Conservation (phyloP, 2,888 invertebrate genomes). For the Euzetes globulus region DNA sequence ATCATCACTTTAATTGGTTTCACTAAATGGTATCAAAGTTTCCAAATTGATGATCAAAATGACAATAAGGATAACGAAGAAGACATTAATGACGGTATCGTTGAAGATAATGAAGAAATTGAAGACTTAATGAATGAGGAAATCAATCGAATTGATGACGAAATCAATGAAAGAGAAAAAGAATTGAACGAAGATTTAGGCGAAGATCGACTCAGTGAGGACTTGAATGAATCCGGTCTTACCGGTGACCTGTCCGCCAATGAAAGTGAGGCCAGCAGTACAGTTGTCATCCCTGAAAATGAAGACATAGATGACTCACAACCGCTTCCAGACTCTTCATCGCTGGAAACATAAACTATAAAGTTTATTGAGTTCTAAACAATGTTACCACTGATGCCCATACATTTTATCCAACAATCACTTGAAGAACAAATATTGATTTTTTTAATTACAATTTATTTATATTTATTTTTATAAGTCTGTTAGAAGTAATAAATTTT, state of each 20-base stretch:
- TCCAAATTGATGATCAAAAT: background rate
- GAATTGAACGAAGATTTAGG: background rate
- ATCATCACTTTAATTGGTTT: background rate
- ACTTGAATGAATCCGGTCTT: background rate
- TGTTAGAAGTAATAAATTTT: no score
- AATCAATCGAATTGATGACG: no score
- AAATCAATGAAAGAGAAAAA: no score
- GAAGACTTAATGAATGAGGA: no score
- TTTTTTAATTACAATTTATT: no score
- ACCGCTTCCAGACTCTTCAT: background rate
- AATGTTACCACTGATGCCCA: no score
- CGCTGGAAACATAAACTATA: background rate
- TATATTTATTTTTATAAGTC: no score
- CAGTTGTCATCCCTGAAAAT: background rate
- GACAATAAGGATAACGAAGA: background rate
- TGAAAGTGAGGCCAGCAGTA: constrained; percentile 10
- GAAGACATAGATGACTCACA: background rate
- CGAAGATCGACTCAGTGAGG: no score
- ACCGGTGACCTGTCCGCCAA: background rate
- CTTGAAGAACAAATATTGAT: no score
- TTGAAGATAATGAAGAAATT: no score
- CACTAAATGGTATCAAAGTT: background rate
- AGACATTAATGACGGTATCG: background rate
- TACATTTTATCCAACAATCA: no score
- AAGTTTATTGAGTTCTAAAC: no score